Base-by-base conservation (phyloP, 2,113 vertebrate species). In the Sebastes schlegelii region DNA sequence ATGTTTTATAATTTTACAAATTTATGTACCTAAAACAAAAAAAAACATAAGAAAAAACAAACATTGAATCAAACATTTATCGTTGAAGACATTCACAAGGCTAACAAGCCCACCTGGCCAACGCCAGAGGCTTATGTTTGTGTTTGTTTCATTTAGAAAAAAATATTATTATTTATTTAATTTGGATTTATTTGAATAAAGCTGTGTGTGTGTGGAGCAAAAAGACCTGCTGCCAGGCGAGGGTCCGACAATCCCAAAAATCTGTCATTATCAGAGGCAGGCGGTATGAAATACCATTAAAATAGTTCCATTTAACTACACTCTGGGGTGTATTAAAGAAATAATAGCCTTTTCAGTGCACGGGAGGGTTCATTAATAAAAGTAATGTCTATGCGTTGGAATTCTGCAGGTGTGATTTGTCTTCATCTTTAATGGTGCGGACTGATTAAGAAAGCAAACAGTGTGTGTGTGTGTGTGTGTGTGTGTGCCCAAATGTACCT, bases 381-480 rank as follows among this genome's bases (percentile, higher is more conserved):
- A 89, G 74, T 86, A 80, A 90, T 85, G 85, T 88, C 73, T 88
- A 2, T 26, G 68, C 78, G 77, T 75, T 83, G 83, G 83, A 90
- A 87, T 79, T 75, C 43, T 65, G 69, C 92, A 93, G 92, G 90
- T 93, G 90, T 83, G 86, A 94, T 94, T 94, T 93, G 89, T 94
- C 93, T 93, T 92, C 85, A 91, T 92, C 89, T 84, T 91, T 91
- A 90, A 90, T 89, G 87, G 85, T 80, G 68, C 3, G 76, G 82
- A 82, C 89, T 93, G 92, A 92, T 92, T 94, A 93, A 86, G 77
- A 91, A 93, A 92, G 91, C 90, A 93, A 94, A 93, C 89, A 91
- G 69, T 79, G 87, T 74, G 85, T 84, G 78, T 17, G 16, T n/a
- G 51, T 54, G 77, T 57, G 76, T 84, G 73, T 55, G 71, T 66